A percentile compares a stretch with the other conserved stretches of the same genome.
Conservation (phyloP, 2,113 vertebrate species). For the Desmodus rotundus region DNA sequence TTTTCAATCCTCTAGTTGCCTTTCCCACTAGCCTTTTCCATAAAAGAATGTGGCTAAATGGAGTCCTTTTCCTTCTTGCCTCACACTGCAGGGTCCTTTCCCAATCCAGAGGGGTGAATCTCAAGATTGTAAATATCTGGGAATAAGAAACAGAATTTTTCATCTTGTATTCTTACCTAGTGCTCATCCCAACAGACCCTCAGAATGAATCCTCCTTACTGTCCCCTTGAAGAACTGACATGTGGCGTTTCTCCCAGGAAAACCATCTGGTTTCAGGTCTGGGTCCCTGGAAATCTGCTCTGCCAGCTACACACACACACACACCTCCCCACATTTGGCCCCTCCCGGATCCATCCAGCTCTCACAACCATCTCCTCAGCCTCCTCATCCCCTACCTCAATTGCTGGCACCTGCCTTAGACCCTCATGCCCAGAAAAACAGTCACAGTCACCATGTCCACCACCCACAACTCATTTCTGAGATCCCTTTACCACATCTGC, state of each 20-base stretch:
- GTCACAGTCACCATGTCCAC: conserved; percentile 78
- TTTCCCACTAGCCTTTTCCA: not conserved
- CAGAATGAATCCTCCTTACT: not conserved
- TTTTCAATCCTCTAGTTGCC: not conserved
- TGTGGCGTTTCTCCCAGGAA: not conserved
- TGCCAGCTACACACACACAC: not conserved
- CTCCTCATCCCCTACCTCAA: not conserved
- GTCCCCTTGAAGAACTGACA: not conserved
- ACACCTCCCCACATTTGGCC: not conserved
- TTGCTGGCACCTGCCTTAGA: conserved; percentile 70
- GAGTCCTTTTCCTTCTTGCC: not conserved
- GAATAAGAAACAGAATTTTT: not conserved
- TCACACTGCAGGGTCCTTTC: not conserved
- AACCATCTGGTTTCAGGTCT: not conserved
- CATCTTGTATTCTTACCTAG: not conserved
- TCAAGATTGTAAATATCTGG: not conserved
- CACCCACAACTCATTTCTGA: conserved; percentile 76
- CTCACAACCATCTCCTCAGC: not conserved
- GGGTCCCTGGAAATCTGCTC: not conserved
- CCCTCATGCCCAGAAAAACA: conserved; percentile 78
- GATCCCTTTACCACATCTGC: conserved; percentile 58
- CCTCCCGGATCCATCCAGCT: not conserved
- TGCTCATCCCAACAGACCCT: not conserved
- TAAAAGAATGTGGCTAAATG: not conserved
- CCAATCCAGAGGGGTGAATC: not conserved